Conservation (phyloP, 2,797 vertebrate species). For the Falco novaeseelandiae region DNA sequence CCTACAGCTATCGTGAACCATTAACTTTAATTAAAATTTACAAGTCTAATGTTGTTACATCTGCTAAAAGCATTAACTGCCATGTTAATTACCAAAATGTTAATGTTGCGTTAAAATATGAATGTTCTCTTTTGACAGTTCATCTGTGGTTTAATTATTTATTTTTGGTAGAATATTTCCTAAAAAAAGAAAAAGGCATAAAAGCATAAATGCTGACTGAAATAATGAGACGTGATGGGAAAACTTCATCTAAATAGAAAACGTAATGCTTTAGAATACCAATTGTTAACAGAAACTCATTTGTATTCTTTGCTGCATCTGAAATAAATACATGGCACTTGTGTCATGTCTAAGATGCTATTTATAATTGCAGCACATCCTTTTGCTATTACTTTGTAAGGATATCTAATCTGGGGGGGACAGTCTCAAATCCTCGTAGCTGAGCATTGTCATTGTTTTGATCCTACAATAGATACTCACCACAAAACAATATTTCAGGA, state of each 20-base stretch:
- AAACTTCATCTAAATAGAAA: constrained; percentile 15
- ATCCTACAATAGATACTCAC: background rate
- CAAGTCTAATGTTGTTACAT: constrained; percentile 85
- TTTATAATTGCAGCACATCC: background rate
- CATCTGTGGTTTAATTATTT: constrained; percentile 78
- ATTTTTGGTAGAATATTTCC: constrained; percentile 71
- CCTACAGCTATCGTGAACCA: constrained; percentile 82
- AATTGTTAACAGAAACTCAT: background rate
- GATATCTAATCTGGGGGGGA: background rate
- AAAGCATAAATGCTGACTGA: constrained; percentile 27
- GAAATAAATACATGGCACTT: background rate
- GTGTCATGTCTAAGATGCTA: background rate
- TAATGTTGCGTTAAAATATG: constrained; percentile 83
- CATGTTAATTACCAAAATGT: constrained; percentile 84
- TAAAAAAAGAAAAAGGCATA: constrained; percentile 50
- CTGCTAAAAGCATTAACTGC: constrained; percentile 84
- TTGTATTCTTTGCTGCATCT: background rate
- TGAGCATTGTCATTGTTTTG: background rate
- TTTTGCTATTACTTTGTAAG: background rate
- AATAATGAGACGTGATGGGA: constrained; percentile 42
- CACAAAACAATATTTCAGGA: background rate
- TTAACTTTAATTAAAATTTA: constrained; percentile 86
- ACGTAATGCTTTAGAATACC: background rate
- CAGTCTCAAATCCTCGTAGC: background rate
- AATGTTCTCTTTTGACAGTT: constrained; percentile 83